phyloP scores from a whole-genome alignment of 2,888 invertebrate species.

The Taphrorychus bicolor region DNA sequence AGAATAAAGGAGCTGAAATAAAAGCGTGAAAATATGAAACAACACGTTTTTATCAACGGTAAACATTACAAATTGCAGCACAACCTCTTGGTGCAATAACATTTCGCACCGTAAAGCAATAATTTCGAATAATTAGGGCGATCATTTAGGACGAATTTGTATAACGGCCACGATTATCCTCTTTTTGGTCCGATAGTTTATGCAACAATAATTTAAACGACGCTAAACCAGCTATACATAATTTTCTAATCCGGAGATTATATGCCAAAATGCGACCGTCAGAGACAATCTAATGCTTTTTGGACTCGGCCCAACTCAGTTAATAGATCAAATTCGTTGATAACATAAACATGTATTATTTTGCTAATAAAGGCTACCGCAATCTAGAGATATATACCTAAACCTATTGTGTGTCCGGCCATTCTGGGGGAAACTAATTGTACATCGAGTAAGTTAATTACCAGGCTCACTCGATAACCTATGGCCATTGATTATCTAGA shows the following conservation, averaged over 20 bases:
- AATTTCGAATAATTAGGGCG: not conserved
- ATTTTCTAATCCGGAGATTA: conserved; percentile 28
- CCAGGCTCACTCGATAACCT: not conserved
- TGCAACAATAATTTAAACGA: not conserved
- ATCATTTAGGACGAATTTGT: no score
- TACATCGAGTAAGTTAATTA: conserved; percentile 7
- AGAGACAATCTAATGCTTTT: conserved; percentile 46
- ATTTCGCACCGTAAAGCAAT: not conserved
- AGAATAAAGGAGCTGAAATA: not conserved
- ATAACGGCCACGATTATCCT: no score
- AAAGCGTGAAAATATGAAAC: not conserved
- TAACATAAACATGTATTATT: conserved; percentile 45
- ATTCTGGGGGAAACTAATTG: conserved; percentile 14
- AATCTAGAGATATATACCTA: conserved; percentile 27
- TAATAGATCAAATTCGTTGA: conserved; percentile 48
- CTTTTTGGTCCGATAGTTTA: not conserved
- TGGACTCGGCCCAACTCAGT: conserved; percentile 46
- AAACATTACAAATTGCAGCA: not conserved
- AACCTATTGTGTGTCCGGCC: conserved; percentile 18
- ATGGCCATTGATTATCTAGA: not conserved
- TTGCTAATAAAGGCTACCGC: conserved; percentile 25
- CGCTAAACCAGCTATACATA: conserved; percentile 9
- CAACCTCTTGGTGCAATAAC: not conserved
- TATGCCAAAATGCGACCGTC: conserved; percentile 33
- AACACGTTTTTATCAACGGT: not conserved